These are phyloP conservation scores for Anthoscopus minutus DNA, from an alignment of 2,113 vertebrate genomes.

Conservation along the genomic window DNA sequence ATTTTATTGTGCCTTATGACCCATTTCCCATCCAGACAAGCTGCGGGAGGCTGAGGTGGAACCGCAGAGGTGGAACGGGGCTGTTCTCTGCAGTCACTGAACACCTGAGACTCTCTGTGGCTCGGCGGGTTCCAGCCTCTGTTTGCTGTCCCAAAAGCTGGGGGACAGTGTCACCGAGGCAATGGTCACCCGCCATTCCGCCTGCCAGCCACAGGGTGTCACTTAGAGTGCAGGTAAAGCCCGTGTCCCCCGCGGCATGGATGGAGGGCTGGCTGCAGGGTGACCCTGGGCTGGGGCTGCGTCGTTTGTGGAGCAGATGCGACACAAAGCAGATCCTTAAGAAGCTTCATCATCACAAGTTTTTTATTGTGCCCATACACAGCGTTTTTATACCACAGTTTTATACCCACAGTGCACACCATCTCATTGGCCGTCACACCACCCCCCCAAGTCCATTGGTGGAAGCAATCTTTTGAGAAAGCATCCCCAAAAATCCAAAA, in stretches of 20 bases:
- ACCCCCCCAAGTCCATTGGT: too few relatives aligned
- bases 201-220: constrained; percentile 52
- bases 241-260: background rate
- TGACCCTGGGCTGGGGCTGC: background rate
- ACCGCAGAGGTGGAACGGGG: background rate
- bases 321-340: too few relatives aligned
- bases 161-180: background rate
- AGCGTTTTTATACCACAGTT: too few relatives aligned
- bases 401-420: too few relatives aligned
- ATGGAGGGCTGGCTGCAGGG: background rate
- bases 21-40: background rate
- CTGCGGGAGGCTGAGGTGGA: background rate
- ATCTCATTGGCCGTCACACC: too few relatives aligned
- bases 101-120: fast-evolving
- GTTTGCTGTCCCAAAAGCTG: background rate
- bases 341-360: too few relatives aligned
- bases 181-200: background rate
- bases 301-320: too few relatives aligned
- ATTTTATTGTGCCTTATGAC: background rate
- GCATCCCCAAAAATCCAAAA: too few relatives aligned
- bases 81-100: fast-evolving
- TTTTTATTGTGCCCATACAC: too few relatives aligned
- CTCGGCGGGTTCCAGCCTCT: background rate
- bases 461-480: too few relatives aligned
- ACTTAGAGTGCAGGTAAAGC: constrained; percentile 43